Conservation (phyloP, 2,113 vertebrate species). For the Ovis canadensis region DNA sequence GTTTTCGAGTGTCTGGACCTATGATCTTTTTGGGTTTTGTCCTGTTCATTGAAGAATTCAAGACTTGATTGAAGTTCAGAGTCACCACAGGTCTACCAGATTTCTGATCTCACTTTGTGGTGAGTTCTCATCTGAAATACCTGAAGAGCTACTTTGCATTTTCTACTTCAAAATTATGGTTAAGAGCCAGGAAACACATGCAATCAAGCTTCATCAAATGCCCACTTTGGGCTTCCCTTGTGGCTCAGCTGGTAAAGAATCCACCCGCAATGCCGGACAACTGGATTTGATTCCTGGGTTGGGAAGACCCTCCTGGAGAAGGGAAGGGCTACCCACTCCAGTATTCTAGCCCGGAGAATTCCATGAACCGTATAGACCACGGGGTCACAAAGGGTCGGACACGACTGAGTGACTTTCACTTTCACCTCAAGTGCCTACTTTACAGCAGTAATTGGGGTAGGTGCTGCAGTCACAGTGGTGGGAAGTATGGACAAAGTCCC, state of each 20-base stretch:
- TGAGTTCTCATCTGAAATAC: not conserved
- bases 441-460: not conserved
- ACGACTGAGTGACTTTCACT: not conserved
- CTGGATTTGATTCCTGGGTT: not conserved
- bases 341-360: not conserved
- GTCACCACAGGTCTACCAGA: not conserved
- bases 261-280: fast-evolving
- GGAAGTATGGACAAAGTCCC: not conserved
- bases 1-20: not conserved
- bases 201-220: not conserved
- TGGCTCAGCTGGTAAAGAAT: not conserved
- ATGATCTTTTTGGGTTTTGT: not conserved
- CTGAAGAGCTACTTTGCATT: not conserved
- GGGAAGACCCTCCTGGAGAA: not conserved
- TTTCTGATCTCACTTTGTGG: not conserved
- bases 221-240: not conserved
- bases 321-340: not conserved
- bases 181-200: not conserved
- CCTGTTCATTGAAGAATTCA: not conserved
- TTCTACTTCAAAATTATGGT: not conserved
- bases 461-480: not conserved
- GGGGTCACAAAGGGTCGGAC: not conserved
- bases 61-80: slow-evolving; percentile 8
- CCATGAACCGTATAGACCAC: not conserved
- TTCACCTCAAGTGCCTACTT: not conserved